Conservation (phyloP, 2,888 invertebrate species). For the Caradrina kadenii region DNA sequence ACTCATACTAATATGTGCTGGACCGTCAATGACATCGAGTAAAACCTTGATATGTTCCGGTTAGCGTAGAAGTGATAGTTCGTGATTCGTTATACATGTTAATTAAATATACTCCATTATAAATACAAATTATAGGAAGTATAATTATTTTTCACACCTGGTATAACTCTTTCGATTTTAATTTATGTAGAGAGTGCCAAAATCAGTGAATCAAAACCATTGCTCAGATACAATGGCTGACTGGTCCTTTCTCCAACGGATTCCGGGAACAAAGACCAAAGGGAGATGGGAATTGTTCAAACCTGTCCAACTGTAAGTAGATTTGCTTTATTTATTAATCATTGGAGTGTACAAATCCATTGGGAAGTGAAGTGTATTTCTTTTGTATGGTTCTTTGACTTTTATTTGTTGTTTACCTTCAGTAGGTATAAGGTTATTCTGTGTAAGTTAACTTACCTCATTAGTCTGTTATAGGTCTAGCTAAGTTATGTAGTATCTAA, state of each 20-base stretch:
- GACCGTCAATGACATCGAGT: constrained; percentile 37
- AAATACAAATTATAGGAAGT: constrained; percentile 5
- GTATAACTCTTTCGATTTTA: background rate
- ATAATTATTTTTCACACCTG: constrained; percentile 1
- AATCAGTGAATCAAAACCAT: constrained; percentile 21
- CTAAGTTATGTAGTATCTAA: constrained; percentile 26
- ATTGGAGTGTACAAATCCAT: constrained; percentile 12
- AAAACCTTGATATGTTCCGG: constrained; percentile 52
- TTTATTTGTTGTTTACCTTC: background rate
- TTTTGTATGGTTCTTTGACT: constrained; percentile 1
- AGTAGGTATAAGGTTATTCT: background rate
- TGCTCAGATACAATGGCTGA: constrained; percentile 44
- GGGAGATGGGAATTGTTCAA: constrained; percentile 33
- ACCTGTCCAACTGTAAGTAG: constrained; percentile 30
- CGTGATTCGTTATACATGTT: constrained; percentile 3
- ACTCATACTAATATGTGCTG: background rate
- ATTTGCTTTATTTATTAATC: constrained; percentile 42
- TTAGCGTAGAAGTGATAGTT: constrained; percentile 47
- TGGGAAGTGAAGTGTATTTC: constrained; percentile 7
- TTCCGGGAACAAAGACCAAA: constrained; percentile 26
- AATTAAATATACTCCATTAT: constrained; percentile 14
- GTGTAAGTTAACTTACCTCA: constrained; percentile 3
- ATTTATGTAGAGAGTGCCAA: constrained; percentile 1
- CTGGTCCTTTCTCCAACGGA: constrained; percentile 20
- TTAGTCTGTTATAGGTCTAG: constrained; percentile 11